These are phyloP conservation scores for Stegophylla sp. DNA, from an alignment of 2,888 invertebrate genomes.

Conservation along the genomic window DNA sequence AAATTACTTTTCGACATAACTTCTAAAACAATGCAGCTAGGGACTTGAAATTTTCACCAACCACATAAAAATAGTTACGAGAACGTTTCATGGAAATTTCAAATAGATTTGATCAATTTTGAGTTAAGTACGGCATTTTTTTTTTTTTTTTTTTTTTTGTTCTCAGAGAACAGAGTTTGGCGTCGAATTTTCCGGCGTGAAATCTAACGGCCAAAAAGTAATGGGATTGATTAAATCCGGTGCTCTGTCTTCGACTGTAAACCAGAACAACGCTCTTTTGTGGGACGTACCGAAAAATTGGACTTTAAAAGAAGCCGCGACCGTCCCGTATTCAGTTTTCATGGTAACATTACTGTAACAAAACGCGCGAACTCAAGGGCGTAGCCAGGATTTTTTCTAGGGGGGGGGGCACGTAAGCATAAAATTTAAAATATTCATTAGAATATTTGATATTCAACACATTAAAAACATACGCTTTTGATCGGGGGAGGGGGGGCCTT, in stretches of 20 bases:
- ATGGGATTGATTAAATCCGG: slow-evolving; percentile 62
- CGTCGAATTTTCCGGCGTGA: slow-evolving; percentile 59
- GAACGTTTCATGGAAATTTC: no score
- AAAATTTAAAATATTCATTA: background rate
- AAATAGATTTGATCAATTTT: no score
- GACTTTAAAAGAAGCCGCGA: slow-evolving; percentile 68
- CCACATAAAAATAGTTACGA: no score
- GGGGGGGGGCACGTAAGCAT: no score
- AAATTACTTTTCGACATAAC: no score
- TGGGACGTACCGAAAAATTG: slow-evolving; percentile 68
- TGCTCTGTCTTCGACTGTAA: slow-evolving; percentile 55
- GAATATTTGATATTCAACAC: background rate
- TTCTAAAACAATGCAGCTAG: no score
- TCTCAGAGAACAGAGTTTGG: slow-evolving; percentile 59
- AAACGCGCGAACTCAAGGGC: no score
- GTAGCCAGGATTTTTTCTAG: no score
- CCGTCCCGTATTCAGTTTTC: slow-evolving; percentile 68
- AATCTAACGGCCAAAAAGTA: slow-evolving; percentile 60
- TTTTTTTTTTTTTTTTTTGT: background rate
- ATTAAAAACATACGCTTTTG: no score
- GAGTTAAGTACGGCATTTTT: background rate
- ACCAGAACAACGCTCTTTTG: slow-evolving; percentile 63
- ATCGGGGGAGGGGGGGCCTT: no score
- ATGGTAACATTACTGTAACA: slow-evolving; percentile 63
- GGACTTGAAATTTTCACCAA: no score